These are phyloP conservation scores for Thumatha senex DNA, from an alignment of 2,888 invertebrate genomes.

Conservation along the genomic window DNA sequence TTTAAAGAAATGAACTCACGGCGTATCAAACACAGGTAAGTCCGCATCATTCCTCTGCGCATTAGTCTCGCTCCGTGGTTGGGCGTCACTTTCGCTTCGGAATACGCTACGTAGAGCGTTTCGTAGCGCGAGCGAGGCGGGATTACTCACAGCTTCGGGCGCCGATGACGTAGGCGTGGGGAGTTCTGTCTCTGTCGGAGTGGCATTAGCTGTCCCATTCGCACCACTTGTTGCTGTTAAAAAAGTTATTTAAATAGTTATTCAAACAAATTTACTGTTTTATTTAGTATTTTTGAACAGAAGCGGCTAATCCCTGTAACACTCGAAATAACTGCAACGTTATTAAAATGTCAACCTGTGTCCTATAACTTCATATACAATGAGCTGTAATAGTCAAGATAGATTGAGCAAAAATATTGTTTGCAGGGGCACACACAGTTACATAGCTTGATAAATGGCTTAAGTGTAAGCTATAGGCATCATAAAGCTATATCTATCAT, in stretches of 20 bases:
- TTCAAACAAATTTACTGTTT: too few species aligned
- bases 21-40: slow-evolving; percentile 65
- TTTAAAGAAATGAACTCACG: slow-evolving; percentile 49
- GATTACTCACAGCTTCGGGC: slow-evolving; percentile 55
- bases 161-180: slow-evolving; percentile 73
- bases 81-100: slow-evolving; percentile 55
- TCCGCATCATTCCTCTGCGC: slow-evolving; percentile 58
- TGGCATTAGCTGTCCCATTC: slow-evolving; percentile 52
- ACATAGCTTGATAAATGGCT: too few species aligned
- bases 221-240: slow-evolving; percentile 37
- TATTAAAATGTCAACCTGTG: too few species aligned
- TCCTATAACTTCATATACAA: too few species aligned
- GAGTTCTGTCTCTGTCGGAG: slow-evolving; percentile 70
- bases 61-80: slow-evolving; percentile 44
- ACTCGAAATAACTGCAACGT: too few species aligned
- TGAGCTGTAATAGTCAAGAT: too few species aligned
- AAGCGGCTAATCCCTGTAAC: too few species aligned
- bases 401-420: too few species aligned
- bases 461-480: too few species aligned
- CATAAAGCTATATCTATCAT: too few species aligned
- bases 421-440: too few species aligned
- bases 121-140: slow-evolving; percentile 65
- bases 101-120: slow-evolving; percentile 74
- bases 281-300: too few species aligned
- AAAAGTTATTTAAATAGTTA: background rate